Conservation (phyloP, 2,888 invertebrate species). For the Xestobium rufovillosum region DNA sequence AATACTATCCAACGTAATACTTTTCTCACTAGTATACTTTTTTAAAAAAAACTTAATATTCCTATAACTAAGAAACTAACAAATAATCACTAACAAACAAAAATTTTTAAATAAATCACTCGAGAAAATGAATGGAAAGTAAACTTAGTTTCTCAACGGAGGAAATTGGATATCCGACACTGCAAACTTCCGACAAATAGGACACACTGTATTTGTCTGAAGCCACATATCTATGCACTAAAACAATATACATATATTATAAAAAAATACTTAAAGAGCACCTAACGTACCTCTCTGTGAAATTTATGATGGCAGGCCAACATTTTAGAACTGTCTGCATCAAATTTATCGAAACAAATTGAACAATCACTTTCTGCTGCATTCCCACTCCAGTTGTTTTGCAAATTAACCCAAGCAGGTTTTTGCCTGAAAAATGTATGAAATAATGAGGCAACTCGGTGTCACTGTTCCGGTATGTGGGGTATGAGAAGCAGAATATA, state of each 20-base stretch:
- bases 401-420: no score
- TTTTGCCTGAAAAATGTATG: no score
- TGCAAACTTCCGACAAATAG: slow-evolving; percentile 16
- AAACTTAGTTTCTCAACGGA: slow-evolving; percentile 10
- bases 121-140: not conserved
- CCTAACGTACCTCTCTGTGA: slow-evolving; percentile 16
- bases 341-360: slow-evolving; percentile 16
- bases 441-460: no score
- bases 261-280: not conserved
- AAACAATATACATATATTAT: slow-evolving; percentile 8
- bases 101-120: slow-evolving; percentile 3
- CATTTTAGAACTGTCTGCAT: slow-evolving; percentile 4
- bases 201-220: slow-evolving; percentile 14
- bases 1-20: no score
- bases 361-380: slow-evolving; percentile 11
- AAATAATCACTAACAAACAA: not conserved
- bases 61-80: not conserved
- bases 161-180: slow-evolving; percentile 15
- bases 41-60: no score
- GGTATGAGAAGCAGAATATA: no score
- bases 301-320: slow-evolving; percentile 15
- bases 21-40: no score
- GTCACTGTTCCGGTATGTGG: no score
- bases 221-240: slow-evolving; percentile 18
- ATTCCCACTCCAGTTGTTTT: no score